Evolutionary conservation across 2,113 vertebrate genomes (phyloP).

Genomic region (Xerus inauris): DNA sequence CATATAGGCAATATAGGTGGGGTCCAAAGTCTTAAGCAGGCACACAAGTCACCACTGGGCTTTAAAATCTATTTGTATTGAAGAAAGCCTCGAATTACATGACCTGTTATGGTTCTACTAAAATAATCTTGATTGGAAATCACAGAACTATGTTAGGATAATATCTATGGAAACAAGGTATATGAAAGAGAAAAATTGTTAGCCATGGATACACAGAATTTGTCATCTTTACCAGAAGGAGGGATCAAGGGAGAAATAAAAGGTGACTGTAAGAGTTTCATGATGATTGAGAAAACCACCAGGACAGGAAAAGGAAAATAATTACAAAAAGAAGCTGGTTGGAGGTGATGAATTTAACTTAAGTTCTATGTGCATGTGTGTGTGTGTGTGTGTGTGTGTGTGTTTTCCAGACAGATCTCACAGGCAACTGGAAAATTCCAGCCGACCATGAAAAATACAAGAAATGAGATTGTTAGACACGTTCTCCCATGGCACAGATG

Average conservation of each 20-base stretch:
- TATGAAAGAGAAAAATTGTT: background rate
- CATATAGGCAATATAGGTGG: too few species aligned
- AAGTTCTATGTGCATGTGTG: background rate
- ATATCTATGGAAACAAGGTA: background rate
- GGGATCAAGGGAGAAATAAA: background rate
- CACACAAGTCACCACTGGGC: background rate
- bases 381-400: background rate
- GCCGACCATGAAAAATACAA: background rate
- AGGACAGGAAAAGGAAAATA: slow-evolving; percentile 27
- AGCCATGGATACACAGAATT: background rate
- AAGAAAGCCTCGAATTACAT: slow-evolving; percentile 38
- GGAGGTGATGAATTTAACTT: background rate
- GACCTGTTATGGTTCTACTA: background rate
- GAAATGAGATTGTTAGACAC: background rate
- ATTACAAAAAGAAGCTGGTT: background rate
- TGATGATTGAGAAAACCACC: background rate
- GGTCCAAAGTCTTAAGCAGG: background rate
- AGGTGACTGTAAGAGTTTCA: background rate
- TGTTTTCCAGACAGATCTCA: background rate
- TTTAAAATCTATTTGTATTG: slow-evolving; percentile 40
- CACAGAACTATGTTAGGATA: background rate
- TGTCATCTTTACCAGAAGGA: background rate
- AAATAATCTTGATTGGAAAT: slow-evolving; percentile 51
- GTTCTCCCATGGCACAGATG: background rate
- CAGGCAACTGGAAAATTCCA: slow-evolving; percentile 25